Evolutionary conservation across 1,140 invertebrate genomes (phyloP).

Genomic region (Metaphire vulgaris): DNA sequence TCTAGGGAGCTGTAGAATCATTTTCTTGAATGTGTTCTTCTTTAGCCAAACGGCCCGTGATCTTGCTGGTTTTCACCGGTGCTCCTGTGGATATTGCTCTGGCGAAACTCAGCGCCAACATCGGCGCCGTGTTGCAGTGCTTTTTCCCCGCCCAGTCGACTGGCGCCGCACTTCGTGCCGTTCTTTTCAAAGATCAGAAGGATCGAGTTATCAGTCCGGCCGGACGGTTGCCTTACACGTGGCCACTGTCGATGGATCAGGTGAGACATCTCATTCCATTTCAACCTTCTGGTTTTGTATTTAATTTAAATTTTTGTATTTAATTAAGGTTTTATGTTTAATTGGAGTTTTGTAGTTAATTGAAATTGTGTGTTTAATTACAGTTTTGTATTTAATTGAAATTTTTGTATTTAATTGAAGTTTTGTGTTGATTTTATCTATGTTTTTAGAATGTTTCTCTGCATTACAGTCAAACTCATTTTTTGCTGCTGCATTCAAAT

Average conservation of each 20-base stretch:
- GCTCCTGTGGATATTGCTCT: constrained; percentile 45
- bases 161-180: constrained; percentile 39
- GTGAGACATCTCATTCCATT: constrained; percentile 35
- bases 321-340: background rate
- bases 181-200: constrained; percentile 33
- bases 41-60: constrained; percentile 26
- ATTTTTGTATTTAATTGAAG: background rate
- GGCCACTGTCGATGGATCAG: constrained; percentile 32
- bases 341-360: background rate
- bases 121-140: constrained; percentile 43
- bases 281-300: background rate
- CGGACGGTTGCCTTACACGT: constrained; percentile 42
- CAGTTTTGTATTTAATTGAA: background rate
- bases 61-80: constrained; percentile 45
- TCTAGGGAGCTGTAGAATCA: too few relatives aligned
- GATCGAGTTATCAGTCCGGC: constrained; percentile 36
- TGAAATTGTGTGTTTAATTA: background rate
- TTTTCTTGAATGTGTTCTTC: too few relatives aligned
- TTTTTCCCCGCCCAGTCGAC: constrained; percentile 45
- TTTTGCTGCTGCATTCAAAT: too few relatives aligned
- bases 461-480: too few relatives aligned
- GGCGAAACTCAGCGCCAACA: constrained; percentile 31
- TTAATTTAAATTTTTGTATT: too few relatives aligned
- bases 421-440: background rate
- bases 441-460: background rate